phyloP scores from a whole-genome alignment of 2,888 invertebrate species.

The Trachelus troglodyta region DNA sequence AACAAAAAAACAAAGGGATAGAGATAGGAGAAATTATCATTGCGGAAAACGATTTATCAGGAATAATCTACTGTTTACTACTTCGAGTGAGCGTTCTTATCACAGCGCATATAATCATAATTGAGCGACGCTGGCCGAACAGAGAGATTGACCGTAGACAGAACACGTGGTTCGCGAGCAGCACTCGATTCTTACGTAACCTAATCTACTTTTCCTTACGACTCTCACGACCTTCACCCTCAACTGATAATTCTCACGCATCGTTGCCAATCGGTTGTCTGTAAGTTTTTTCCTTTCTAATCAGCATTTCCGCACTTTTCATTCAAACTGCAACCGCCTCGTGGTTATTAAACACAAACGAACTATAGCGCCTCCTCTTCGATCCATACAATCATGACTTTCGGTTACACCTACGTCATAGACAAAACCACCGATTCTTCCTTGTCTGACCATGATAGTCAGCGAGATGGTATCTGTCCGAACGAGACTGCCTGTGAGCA shows the following conservation, averaged over 20 bases:
- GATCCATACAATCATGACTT: background rate
- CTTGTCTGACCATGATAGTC: background rate
- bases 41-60: background rate
- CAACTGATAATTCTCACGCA: background rate
- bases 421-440: background rate
- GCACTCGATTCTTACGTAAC: background rate
- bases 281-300: background rate
- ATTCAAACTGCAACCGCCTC: background rate
- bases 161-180: background rate
- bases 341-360: background rate
- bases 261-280: background rate
- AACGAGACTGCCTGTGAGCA: background rate
- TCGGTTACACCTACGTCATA: background rate
- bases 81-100: background rate
- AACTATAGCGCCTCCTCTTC: background rate
- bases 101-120: background rate
- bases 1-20: background rate
- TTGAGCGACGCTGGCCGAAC: background rate
- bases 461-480: background rate
- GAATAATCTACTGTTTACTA: background rate
- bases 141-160: background rate
- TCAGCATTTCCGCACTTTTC: background rate
- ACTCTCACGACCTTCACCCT: background rate
- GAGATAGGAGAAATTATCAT: background rate
- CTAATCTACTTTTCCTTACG: background rate